These are phyloP conservation scores for Burhinus bistriatus DNA, from an alignment of 2,113 vertebrate species.

Conservation along the genomic window DNA sequence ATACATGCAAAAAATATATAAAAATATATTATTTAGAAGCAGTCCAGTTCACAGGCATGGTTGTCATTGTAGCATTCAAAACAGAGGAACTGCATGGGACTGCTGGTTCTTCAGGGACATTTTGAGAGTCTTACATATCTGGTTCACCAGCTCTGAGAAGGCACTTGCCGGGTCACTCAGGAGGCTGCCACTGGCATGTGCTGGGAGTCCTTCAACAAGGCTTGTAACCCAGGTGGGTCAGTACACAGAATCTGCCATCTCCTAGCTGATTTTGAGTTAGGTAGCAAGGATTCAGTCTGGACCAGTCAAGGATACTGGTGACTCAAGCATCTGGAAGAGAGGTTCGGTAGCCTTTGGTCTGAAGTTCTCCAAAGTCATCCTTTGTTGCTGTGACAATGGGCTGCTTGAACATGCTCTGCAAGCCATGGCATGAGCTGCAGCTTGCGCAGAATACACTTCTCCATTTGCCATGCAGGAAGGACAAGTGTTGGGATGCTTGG, in stretches of 20 bases:
- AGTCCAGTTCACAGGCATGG: not conserved
- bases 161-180: not conserved
- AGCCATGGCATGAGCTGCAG: accelerated
- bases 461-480: not conserved
- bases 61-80: not conserved
- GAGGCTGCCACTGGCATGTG: not conserved
- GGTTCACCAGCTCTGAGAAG: not conserved
- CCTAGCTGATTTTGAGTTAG: not conserved
- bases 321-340: not conserved
- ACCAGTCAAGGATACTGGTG: not conserved
- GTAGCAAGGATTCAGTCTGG: not conserved
- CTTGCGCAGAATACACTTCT: not conserved
- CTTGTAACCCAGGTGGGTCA: not conserved
- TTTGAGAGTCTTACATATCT: not conserved
- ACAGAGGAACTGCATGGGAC: not conserved
- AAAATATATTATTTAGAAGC: not conserved
- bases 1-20: not conserved
- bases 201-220: not conserved
- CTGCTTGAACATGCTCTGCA: not conserved
- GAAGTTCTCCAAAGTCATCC: not conserved
- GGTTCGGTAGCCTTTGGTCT: not conserved
- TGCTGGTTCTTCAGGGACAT: not conserved
- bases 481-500: not conserved
- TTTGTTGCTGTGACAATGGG: not conserved
- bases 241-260: not conserved